Conservation (phyloP, 2,797 vertebrate species). For the Sebastolobus altivelis region DNA sequence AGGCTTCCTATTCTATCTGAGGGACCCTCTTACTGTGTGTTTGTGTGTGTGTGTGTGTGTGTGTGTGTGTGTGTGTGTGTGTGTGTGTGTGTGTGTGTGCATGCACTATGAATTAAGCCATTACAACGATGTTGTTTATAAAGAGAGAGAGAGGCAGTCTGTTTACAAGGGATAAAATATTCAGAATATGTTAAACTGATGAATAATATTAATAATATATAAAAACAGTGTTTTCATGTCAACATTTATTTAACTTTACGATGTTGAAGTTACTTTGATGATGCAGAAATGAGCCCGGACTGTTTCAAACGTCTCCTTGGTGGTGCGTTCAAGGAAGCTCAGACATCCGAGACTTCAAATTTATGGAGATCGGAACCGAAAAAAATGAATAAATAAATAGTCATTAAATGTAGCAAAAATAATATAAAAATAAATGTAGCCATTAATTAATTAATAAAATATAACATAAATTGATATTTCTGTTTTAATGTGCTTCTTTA, state of each 20-base stretch:
- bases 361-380: too few relatives aligned
- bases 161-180: not conserved
- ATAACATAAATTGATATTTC: too few relatives aligned
- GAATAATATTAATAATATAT: not conserved
- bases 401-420: too few relatives aligned
- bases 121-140: slow-evolving; percentile 5
- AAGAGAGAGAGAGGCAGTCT: not conserved
- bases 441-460: not conserved
- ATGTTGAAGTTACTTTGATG: not conserved
- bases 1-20: slow-evolving; percentile 40
- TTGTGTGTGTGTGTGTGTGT: not conserved
- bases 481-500: too few relatives aligned
- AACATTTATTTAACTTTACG: not conserved
- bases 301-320: not conserved
- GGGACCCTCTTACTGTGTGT: slow-evolving; percentile 19
- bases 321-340: not conserved
- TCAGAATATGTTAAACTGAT: not conserved
- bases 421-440: too few relatives aligned
- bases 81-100: not conserved
- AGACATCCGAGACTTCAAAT: not conserved
- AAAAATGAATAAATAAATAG: too few relatives aligned
- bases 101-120: not conserved
- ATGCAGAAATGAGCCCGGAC: too few relatives aligned
- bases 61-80: not conserved
- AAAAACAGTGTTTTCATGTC: not conserved